Evolutionary conservation across 2,888 invertebrate species (phyloP), one percentile per base, ranked within the genome.

Genomic region (Clanis bilineata): DNA sequence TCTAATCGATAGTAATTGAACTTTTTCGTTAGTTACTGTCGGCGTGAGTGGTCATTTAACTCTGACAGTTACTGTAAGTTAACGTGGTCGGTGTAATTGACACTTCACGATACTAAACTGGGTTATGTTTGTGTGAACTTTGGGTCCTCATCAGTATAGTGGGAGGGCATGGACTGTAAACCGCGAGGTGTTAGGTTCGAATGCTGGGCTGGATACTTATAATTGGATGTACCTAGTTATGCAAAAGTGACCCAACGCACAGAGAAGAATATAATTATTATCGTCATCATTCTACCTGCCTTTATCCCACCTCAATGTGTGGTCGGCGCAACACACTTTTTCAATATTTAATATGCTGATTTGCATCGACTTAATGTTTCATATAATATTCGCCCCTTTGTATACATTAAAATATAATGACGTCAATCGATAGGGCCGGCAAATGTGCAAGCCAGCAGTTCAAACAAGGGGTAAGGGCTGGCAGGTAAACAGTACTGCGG

Each of bases 401-500:
- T 9, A 22, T 43, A 21, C 21, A 73, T 75, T 65, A 76, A 81
- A 75, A 66, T 79, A 76, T 70, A 75, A 76, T 76, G 73, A 74
- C 68, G 66, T 70, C 74, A 79, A 84, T 86, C 83, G 79, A 86
- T 84, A 81, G 70, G 66, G 73, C 72, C 71, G 76, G 73, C 68
- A 72, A 74, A 79, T 82, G 70, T 81, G 83, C 85, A 82, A 82
- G 78, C 77, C 66, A 69, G 73, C 77, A 66, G 69, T 71, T 64
- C 60, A 57, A 58, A 64, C 74, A 75, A 85, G 83, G 80, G 75
- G 73, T 75, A 81, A 82, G 83, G 80, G 70, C 64, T 68, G 64
- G 60, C 75, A 78, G 77, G 83, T 77, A 87, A 86, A 86, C 78
- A 85, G 72, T 65, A 69, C 76, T 82, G 85, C 81, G 85, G 85